Evolutionary conservation across 2,113 vertebrate genomes (phyloP).

Genomic region (Nycticorax nycticorax): DNA sequence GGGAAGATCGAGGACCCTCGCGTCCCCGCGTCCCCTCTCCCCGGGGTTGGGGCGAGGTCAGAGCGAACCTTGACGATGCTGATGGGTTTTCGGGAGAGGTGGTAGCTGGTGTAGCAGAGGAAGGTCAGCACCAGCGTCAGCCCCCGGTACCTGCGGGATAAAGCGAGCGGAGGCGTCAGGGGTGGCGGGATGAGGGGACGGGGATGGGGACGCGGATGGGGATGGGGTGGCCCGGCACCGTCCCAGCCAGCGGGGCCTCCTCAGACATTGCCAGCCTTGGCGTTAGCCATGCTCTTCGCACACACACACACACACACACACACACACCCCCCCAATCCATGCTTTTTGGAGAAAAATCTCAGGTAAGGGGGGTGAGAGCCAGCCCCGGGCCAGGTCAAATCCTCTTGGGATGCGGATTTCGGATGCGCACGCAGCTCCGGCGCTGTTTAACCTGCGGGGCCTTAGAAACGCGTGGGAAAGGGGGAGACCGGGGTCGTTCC

Average conservation of each 20-base stretch:
- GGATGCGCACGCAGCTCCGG: fast-evolving
- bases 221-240: neutral
- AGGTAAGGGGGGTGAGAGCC: neutral
- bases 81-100: constrained; percentile 95
- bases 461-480: neutral
- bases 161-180: neutral
- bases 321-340: fast-evolving
- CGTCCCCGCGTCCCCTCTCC: neutral
- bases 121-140: constrained; percentile 91
- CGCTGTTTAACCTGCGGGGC: neutral
- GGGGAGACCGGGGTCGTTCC: fast-evolving
- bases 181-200: neutral
- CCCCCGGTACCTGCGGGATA: constrained; percentile 82
- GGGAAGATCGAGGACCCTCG: fast-evolving
- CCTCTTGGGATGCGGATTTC: neutral
- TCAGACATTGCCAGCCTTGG: neutral
- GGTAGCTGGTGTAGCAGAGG: constrained; percentile 91
- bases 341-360: neutral
- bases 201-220: neutral
- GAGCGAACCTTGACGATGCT: constrained; percentile 92
- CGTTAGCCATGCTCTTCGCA: neutral
- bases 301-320: no score
- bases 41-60: fast-evolving
- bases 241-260: fast-evolving
- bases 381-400: no score